phyloP scores from a whole-genome alignment of 2,888 invertebrate genomes.

The Toxonevra muliebris region DNA sequence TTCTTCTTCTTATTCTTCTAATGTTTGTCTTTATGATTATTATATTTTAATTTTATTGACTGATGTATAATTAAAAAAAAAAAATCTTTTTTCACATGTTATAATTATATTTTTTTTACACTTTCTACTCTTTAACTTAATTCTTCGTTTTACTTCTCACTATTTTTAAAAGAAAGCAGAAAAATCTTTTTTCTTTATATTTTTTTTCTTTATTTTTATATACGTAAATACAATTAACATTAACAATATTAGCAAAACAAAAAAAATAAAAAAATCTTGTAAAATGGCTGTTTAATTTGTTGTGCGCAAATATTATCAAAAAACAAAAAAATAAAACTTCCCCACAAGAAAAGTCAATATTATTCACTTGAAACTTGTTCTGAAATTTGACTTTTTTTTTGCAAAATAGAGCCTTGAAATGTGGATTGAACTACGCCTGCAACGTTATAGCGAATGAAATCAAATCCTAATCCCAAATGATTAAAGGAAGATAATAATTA shows the following conservation, averaged over 20 bases:
- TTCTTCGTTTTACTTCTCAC: not conserved
- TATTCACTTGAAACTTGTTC: too few species aligned
- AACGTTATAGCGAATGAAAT: constrained; percentile 41
- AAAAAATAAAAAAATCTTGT: constrained; percentile 32
- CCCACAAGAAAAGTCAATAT: too few species aligned
- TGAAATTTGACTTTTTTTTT: too few species aligned
- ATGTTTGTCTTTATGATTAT: too few species aligned
- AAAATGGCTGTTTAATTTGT: constrained; percentile 28
- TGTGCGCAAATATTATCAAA: constrained; percentile 15
- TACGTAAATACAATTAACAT: constrained; percentile 15
- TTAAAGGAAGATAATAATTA: too few species aligned
- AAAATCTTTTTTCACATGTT: not conserved
- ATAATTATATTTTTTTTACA: not conserved
- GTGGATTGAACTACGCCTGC: constrained; percentile 59
- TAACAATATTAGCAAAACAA: constrained; percentile 29
- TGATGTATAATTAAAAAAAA: too few species aligned
- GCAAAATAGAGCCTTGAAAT: constrained; percentile 41
- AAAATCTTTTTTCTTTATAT: not conserved
- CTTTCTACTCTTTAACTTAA: not conserved
- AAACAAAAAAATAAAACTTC: too few species aligned
- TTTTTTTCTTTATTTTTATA: constrained; percentile 20
- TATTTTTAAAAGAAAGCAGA: not conserved
- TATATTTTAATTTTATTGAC: too few species aligned
- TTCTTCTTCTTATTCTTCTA: too few species aligned
- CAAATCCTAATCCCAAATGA: too few species aligned